Evolutionary conservation across 2,888 invertebrate species (phyloP), one percentile per base, ranked within the genome.

Genomic region (Thereva nobilitata): DNA sequence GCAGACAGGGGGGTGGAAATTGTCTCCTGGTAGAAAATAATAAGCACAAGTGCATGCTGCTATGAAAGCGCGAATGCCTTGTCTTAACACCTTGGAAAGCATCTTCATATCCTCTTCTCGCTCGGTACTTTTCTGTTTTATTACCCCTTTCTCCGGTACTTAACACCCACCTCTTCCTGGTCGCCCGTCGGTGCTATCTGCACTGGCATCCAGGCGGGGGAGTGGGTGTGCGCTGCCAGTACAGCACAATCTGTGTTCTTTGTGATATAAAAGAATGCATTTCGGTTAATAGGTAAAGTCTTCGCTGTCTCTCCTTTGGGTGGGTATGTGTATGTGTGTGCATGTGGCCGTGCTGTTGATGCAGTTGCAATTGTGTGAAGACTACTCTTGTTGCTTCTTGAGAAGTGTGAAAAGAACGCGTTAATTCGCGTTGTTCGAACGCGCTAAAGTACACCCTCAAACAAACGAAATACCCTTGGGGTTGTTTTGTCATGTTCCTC

Each of bases 391-490:
- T 52, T 37, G 65, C 64, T 56, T 47, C 50, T 67, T 67, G 63
- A 64, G 38, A 47, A 64, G 64, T 67, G 64, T 67, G 56, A 67
- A 67, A 67, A 67, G 50, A 56, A 63, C 49, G 64, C 64, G 55
- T 67, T 64, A 67, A 67, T 64, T 64, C 50, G 64, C 56, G 45
- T 64, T 67, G 56, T 67, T 64, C 55, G 55, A 50, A 67, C 53
- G 52, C 67, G 49, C 64, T 63, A 50, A 67, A 55, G 50, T 63
- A 64, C 55, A 50, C 42, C 45, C 64, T 65, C 47, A 41, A 56
- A 56, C 47, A 65, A 37, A 9, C 38, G 41, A 64, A 53, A 42
- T 44, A 49, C 61, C 61, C 47, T 61, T 49, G 41, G 50, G 50
- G 34, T 10, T 23, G 6, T 34, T 50, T 37, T 9, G 9, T 9